A percentile compares a stretch with the other conserved stretches of the same genome.
These are phyloP conservation scores for Pterostichus madidus DNA, from an alignment of 2,888 invertebrate genomes.

Conservation along the genomic window DNA sequence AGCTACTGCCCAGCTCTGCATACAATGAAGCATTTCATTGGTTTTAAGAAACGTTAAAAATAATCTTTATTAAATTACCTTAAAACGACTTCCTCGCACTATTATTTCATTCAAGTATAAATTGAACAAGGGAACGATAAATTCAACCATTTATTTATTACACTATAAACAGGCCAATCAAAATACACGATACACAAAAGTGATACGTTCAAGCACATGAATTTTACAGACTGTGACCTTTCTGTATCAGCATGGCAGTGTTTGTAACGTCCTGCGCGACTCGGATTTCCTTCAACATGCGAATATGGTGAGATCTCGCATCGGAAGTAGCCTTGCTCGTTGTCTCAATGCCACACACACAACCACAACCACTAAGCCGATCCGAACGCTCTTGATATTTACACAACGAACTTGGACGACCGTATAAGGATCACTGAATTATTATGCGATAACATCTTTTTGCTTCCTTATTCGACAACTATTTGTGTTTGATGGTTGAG, in stretches of 20 bases:
- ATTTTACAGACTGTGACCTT: conserved; percentile 3
- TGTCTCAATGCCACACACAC: background rate
- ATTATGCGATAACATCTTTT: background rate
- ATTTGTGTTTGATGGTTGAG: too few relatives aligned
- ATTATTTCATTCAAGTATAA: too few relatives aligned
- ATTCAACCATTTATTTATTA: background rate
- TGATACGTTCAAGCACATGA: background rate
- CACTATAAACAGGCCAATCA: background rate
- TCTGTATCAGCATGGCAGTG: background rate
- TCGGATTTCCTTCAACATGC: background rate
- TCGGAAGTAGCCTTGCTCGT: conserved; percentile 11
- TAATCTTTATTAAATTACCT: too few relatives aligned
- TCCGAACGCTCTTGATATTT: conserved; percentile 22
- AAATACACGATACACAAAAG: conserved; percentile 1
- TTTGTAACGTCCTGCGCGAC: background rate
- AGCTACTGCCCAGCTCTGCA: too few relatives aligned
- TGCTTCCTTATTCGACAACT: background rate
- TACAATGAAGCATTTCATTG: too few relatives aligned
- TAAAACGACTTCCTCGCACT: too few relatives aligned
- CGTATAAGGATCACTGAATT: conserved; percentile 15
- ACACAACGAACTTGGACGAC: background rate
- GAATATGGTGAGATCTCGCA: conserved; percentile 1
- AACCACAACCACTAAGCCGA: too few relatives aligned
- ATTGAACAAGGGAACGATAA: too few relatives aligned
- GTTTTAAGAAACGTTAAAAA: too few relatives aligned